Percentiles rank a stretch among this genome's conserved stretches.
These are phyloP conservation scores for Adineta ricciae DNA, from an alignment of 2,888 invertebrate genomes.

Conservation along the genomic window DNA sequence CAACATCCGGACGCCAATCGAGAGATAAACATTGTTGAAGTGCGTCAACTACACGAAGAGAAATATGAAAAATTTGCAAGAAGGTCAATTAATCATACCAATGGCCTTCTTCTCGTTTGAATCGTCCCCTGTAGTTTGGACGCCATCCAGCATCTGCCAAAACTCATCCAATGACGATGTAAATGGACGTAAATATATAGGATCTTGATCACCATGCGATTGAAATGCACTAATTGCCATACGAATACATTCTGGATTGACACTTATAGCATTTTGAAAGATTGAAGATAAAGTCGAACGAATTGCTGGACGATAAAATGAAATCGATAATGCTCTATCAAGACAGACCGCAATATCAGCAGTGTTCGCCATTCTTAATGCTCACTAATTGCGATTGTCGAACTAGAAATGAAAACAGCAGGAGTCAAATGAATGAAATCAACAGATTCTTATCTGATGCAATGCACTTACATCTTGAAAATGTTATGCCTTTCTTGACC, in stretches of 20 bases:
- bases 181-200: not conserved
- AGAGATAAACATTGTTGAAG: not conserved
- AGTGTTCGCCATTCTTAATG: not conserved
- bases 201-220: not conserved
- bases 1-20: not conserved
- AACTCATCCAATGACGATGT: not conserved
- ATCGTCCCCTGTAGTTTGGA: not conserved
- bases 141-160: no score
- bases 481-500: not conserved
- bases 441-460: not conserved
- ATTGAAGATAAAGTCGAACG: not conserved
- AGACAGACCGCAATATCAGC: not conserved
- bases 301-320: not conserved
- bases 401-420: not conserved
- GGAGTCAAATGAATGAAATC: not conserved
- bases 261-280: not conserved
- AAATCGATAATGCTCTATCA: not conserved
- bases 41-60: not conserved
- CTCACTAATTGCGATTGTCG: not conserved
- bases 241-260: not conserved
- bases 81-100: not conserved
- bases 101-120: not conserved
- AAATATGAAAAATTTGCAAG: not conserved
- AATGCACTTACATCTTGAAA: not conserved
- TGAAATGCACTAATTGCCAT: not conserved